Evolutionary conservation across 1,140 invertebrate species (phyloP).

Genomic region (Branchinecta lynchi): DNA sequence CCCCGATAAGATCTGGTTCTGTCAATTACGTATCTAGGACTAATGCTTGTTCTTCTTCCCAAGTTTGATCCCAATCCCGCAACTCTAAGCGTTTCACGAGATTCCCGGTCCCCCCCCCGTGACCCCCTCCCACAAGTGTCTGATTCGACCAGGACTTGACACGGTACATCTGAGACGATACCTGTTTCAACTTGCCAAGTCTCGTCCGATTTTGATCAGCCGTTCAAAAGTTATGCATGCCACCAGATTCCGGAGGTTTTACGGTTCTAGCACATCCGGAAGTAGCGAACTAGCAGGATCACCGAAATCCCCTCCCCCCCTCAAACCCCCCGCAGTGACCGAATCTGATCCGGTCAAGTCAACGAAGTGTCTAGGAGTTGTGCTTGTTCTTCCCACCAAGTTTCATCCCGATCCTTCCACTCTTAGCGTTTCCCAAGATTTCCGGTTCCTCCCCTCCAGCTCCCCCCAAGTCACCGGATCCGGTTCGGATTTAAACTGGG

Average conservation of each 20-base stretch:
- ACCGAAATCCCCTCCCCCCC: no score
- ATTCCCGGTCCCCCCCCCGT: neutral
- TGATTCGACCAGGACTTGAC: conserved; percentile 3
- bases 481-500: no score
- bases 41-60: neutral
- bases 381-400: no score
- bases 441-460: no score
- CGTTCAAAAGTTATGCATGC: neutral
- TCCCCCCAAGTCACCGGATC: no score
- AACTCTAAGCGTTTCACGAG: neutral
- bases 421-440: no score
- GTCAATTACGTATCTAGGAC: conserved; percentile 5
- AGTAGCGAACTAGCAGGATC: no score
- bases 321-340: no score
- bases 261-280: no score
- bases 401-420: no score
- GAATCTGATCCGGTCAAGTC: neutral
- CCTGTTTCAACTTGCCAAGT: neutral
- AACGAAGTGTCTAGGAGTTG: no score
- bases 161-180: neutral
- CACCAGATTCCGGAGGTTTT: neutral
- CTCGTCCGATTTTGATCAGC: neutral
- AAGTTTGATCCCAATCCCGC: neutral
- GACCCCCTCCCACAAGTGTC: neutral
- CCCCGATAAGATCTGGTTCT: neutral